These are phyloP conservation scores for Lates japonicus DNA, from an alignment of 2,797 vertebrate genomes.

Conservation along the genomic window DNA sequence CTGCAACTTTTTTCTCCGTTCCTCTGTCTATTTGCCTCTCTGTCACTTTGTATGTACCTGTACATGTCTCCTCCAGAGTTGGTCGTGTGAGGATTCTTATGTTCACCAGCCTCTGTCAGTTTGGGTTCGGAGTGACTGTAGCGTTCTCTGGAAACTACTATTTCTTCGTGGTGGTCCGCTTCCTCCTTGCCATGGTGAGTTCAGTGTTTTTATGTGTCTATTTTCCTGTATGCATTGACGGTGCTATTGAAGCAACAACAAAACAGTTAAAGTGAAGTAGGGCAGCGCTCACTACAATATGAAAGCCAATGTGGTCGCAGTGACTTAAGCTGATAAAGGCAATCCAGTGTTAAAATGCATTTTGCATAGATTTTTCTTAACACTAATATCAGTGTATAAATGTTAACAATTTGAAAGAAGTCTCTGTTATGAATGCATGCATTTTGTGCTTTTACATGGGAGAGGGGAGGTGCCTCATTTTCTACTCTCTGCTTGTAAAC, in stretches of 20 bases:
- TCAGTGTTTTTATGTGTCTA: background rate
- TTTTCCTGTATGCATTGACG: background rate
- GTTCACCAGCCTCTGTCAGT: conserved; percentile 90
- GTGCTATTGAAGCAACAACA: background rate
- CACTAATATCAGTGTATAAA: background rate
- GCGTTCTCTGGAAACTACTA: conserved; percentile 92
- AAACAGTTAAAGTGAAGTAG: background rate
- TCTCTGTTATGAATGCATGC: background rate
- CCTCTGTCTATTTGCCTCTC: background rate
- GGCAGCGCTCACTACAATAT: background rate
- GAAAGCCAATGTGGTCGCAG: background rate
- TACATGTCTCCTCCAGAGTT: conserved; percentile 78
- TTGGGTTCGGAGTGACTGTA: conserved; percentile 88
- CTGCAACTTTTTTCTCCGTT: background rate
- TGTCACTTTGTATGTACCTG: background rate
- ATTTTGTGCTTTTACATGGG: background rate
- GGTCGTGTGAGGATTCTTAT: conserved; percentile 91
- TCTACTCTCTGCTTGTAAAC: background rate
- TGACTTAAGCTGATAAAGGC: background rate
- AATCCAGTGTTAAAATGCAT: background rate
- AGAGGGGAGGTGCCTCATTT: background rate
- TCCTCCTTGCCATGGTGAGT: conserved; percentile 95
- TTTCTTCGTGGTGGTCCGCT: conserved; percentile 89
- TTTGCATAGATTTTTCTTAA: background rate
- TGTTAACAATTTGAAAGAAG: too few relatives aligned